Percentiles rank a stretch among this genome's conserved stretches.
phyloP scores from a whole-genome alignment of 2,797 vertebrate genomes.

The Galaxias olidus region DNA sequence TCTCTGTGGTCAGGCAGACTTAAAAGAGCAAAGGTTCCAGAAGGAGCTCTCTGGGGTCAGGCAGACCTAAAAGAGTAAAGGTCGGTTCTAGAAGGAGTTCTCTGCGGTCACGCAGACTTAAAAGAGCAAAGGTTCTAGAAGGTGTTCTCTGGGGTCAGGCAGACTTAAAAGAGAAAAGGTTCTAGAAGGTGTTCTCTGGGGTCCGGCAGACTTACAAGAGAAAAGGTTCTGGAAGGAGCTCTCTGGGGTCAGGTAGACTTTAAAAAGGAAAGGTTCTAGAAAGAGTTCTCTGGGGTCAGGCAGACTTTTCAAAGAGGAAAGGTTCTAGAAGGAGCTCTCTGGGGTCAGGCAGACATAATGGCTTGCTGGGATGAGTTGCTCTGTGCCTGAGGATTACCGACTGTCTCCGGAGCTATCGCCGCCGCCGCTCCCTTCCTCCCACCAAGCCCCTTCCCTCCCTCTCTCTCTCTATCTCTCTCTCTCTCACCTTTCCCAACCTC shows the following conservation, averaged over 20 bases:
- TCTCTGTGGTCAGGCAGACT: too few species aligned
- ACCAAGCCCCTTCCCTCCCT: not conserved
- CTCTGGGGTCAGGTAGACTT: conserved; percentile 1
- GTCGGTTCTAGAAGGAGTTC: conserved; percentile 6
- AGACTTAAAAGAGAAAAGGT: not conserved
- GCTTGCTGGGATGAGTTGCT: conserved; percentile 62
- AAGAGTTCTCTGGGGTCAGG: conserved; percentile 1
- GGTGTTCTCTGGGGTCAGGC: not conserved
- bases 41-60: too few species aligned
- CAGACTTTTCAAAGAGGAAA: conserved; percentile 27
- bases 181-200: conserved; percentile 1
- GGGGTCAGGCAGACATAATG: conserved; percentile 63
- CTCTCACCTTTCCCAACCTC: too few species aligned
- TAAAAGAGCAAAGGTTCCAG: too few species aligned
- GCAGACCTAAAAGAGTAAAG: too few species aligned
- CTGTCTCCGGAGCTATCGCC: conserved; percentile 47
- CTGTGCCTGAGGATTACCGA: conserved; percentile 65
- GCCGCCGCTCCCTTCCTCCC: not conserved
- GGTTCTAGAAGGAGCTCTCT: conserved; percentile 15
- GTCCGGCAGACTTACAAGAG: conserved; percentile 6
- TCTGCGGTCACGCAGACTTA: too few species aligned
- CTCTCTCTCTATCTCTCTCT: not conserved
- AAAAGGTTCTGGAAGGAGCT: not conserved
- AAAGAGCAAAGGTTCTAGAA: not conserved
- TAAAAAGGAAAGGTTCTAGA: not conserved